Conservation (phyloP, 30 jellyfish, hydroid and myxozoan species). For the Haliclystus octoradiatus region DNA sequence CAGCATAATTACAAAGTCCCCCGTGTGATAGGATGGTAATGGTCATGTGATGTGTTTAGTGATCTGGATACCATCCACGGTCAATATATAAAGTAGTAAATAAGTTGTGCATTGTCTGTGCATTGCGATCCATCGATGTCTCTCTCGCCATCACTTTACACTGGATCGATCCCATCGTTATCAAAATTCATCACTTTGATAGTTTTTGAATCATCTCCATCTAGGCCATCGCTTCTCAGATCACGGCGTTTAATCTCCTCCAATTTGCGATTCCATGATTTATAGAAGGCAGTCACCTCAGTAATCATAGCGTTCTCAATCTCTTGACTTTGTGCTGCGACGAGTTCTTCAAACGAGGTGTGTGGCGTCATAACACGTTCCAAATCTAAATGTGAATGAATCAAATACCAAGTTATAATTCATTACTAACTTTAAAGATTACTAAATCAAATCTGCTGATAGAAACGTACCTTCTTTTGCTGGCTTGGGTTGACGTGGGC, state of each 20-base stretch:
- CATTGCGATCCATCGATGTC: no score
- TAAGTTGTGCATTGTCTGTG: no score
- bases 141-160: no score
- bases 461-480: slow-evolving; percentile 65
- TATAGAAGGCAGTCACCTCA: slow-evolving; percentile 88
- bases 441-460: no score
- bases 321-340: slow-evolving; percentile 97
- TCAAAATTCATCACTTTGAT: slow-evolving; percentile 3
- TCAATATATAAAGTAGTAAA: no score
- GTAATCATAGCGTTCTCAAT: slow-evolving; percentile 91
- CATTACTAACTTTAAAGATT: no score
- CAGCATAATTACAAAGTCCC: no score
- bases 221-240: slow-evolving; percentile 47
- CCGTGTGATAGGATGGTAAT: no score
- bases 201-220: slow-evolving; percentile 47
- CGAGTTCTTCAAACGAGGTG: slow-evolving; percentile 94
- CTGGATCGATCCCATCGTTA: not conserved
- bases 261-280: slow-evolving; percentile 72
- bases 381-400: slow-evolving; percentile 22
- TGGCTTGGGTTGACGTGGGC: slow-evolving; percentile 83
- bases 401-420: no score
- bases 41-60: no score
- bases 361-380: slow-evolving; percentile 93
- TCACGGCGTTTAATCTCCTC: slow-evolving; percentile 70
- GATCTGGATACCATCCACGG: no score